These are phyloP conservation scores for Bolborhynchus lineola DNA, from an alignment of 2,113 vertebrate species.

Conservation along the genomic window DNA sequence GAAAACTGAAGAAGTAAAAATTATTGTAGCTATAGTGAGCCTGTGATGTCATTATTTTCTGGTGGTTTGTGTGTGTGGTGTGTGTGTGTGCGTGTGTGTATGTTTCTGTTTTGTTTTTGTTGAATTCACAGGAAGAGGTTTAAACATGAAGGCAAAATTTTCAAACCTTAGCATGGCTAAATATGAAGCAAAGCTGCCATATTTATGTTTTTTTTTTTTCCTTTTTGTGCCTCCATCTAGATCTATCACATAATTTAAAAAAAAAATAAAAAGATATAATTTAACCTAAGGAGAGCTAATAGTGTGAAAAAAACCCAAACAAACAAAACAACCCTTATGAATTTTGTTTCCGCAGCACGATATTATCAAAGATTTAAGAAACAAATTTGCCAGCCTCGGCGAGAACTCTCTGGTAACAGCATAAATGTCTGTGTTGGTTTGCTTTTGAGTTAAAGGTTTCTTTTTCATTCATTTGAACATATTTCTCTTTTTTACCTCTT, in stretches of 20 bases:
- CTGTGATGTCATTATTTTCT: constrained; percentile 51
- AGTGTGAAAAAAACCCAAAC: constrained; percentile 69
- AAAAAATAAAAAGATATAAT: constrained; percentile 56
- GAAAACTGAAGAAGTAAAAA: constrained; percentile 40
- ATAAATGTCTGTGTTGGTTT: constrained; percentile 82
- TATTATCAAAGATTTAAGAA: constrained; percentile 87
- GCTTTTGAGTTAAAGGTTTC: constrained; percentile 76
- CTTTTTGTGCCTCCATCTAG: constrained; percentile 75
- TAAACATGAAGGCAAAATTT: constrained; percentile 81
- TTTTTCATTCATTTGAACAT: constrained; percentile 76
- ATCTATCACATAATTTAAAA: constrained; percentile 72
- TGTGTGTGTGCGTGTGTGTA: background rate
- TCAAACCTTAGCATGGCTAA: constrained; percentile 73
- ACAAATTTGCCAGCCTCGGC: constrained; percentile 81
- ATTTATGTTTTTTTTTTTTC: constrained; percentile 17
- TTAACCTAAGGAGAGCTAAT: constrained; percentile 70
- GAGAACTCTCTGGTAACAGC: constrained; percentile 83
- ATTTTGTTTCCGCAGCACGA: constrained; percentile 83
- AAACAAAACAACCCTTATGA: constrained; percentile 64
- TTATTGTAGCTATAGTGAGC: constrained; percentile 19
- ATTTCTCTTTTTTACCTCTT: constrained; percentile 62
- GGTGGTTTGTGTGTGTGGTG: background rate
- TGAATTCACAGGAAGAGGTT: constrained; percentile 78
- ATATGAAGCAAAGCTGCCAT: constrained; percentile 70
- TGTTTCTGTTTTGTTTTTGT: constrained; percentile 71